Evolutionary conservation across 2,888 invertebrate species (phyloP).

Genomic region (Luperina nickerlii): DNA sequence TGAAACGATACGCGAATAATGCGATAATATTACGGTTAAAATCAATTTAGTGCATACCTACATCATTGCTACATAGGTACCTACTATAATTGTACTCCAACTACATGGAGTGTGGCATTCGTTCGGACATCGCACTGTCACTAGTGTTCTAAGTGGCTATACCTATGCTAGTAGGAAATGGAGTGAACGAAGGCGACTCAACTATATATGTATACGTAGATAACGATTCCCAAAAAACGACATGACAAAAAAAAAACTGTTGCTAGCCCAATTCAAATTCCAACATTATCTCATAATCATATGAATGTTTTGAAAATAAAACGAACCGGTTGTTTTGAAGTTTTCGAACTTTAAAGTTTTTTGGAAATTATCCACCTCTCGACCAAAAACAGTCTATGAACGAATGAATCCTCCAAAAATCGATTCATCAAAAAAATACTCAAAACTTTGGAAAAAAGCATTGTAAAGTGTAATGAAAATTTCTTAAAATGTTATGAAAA

Average conservation of each 20-base stretch:
- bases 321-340: neutral
- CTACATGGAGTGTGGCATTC: constrained; percentile 26
- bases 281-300: neutral
- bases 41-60: constrained; percentile 42
- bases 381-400: neutral
- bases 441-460: neutral
- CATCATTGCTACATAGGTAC: constrained; percentile 30
- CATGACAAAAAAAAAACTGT: neutral
- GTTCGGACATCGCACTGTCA: constrained; percentile 12
- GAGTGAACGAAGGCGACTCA: constrained; percentile 29
- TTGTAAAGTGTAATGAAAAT: neutral
- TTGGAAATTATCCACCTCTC: neutral
- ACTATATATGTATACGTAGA: neutral
- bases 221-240: constrained; percentile 1
- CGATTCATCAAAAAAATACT: neutral
- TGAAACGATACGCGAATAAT: constrained; percentile 47
- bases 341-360: neutral
- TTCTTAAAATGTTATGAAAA: neutral
- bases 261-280: neutral
- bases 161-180: constrained; percentile 28
- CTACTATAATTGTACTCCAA: constrained; percentile 20
- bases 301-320: constrained; percentile 3
- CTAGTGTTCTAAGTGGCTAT: constrained; percentile 41
- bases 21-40: constrained; percentile 30
- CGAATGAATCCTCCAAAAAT: neutral